These are phyloP conservation scores for Strix occidentalis DNA, from an alignment of 2,797 vertebrate species.

Conservation along the genomic window DNA sequence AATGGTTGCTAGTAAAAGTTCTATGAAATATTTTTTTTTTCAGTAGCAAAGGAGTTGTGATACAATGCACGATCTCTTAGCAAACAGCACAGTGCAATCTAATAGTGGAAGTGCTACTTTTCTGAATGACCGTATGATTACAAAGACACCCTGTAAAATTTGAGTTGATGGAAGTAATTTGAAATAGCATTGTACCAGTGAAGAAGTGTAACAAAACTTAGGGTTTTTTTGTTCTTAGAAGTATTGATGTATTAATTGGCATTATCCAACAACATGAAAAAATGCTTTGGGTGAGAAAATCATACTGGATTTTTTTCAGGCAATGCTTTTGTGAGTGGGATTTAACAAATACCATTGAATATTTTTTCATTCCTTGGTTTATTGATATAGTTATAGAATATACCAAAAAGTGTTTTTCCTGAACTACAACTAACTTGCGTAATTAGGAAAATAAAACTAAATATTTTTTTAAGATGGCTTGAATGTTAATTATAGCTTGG, in stretches of 20 bases:
- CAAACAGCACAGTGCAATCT: background rate
- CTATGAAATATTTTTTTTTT: background rate
- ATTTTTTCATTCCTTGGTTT: background rate
- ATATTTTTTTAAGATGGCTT: background rate
- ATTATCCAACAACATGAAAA: background rate
- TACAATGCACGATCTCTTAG: background rate
- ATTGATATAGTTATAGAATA: background rate
- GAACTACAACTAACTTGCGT: accelerated
- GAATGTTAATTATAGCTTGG: background rate
- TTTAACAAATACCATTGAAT: background rate
- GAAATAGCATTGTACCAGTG: background rate
- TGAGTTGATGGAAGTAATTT: background rate
- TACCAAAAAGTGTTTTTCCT: background rate
- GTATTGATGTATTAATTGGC: background rate
- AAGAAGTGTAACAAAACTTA: background rate
- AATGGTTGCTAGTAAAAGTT: background rate
- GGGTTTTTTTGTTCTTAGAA: background rate
- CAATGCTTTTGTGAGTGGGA: background rate
- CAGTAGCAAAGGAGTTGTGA: background rate
- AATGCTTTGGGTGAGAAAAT: background rate
- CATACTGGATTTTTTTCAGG: background rate
- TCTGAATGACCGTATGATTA: background rate
- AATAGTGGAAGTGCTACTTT: background rate
- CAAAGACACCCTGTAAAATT: background rate
- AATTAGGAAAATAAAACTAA: background rate